phyloP scores from a whole-genome alignment of 2,888 invertebrate species.

The Ypsolopha sequella region DNA sequence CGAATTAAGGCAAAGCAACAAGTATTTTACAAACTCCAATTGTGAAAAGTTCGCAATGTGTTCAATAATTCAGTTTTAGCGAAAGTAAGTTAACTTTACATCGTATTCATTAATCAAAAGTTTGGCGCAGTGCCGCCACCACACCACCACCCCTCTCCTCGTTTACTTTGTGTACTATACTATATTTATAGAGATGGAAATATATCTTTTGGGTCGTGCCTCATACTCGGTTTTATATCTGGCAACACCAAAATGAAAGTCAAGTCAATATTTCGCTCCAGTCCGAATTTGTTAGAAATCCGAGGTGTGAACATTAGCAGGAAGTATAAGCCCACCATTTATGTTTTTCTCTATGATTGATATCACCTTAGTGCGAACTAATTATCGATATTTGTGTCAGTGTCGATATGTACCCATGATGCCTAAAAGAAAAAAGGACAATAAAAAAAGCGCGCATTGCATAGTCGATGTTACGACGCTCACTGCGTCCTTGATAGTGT shows the following conservation, averaged over 20 bases:
- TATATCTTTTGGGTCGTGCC: conserved; percentile 36
- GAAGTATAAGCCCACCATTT: too few relatives aligned
- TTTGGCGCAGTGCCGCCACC: conserved; percentile 59
- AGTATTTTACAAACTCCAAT: conserved; percentile 2
- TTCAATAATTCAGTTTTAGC: conserved; percentile 55
- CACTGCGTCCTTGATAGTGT: too few relatives aligned
- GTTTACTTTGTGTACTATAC: conserved; percentile 30
- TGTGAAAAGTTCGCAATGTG: conserved; percentile 37
- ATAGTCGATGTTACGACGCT: too few relatives aligned
- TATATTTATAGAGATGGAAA: conserved; percentile 26
- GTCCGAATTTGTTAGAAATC: not conserved
- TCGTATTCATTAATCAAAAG: conserved; percentile 69
- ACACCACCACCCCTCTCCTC: conserved; percentile 19
- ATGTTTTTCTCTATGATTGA: too few relatives aligned
- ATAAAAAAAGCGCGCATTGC: too few relatives aligned
- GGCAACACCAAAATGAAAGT: conserved; percentile 43
- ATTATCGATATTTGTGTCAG: too few relatives aligned
- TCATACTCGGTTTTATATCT: conserved; percentile 22
- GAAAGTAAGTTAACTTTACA: conserved; percentile 60
- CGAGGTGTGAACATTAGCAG: too few relatives aligned
- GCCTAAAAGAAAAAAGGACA: too few relatives aligned
- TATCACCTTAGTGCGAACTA: too few relatives aligned
- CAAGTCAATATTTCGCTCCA: conserved; percentile 33
- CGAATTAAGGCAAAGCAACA: not conserved
- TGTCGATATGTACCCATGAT: too few relatives aligned